phyloP scores from a whole-genome alignment of 37 sponge, comb jelly and placozoan genomes.

The Chondrosia reniformis region DNA sequence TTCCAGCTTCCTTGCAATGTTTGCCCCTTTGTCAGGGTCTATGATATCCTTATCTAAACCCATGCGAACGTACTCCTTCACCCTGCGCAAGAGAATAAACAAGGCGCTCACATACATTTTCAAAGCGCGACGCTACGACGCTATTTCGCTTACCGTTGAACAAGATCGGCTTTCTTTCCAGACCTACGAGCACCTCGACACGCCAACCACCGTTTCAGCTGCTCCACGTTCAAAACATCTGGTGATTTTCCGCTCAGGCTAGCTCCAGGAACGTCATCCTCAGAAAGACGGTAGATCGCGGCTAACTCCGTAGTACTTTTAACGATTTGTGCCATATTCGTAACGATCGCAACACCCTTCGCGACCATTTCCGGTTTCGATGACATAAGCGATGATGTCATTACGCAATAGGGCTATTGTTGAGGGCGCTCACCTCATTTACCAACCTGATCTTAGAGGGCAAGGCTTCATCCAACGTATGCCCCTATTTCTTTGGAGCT shows the following conservation, averaged over 20 bases:
- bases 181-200: conserved; percentile 16
- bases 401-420: no score
- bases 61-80: conserved; percentile 4
- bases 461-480: background rate
- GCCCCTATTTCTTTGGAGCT: conserved; percentile 18
- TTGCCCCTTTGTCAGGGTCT: conserved; percentile 22
- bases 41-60: conserved; percentile 12
- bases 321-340: no score
- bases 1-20: conserved; percentile 19
- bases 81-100: conserved; percentile 2
- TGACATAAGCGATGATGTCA: no score
- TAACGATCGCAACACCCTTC: no score
- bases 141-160: conserved; percentile 9
- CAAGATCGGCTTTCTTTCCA: conserved; percentile 18
- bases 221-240: background rate
- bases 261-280: conserved; percentile 18
- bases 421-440: conserved; percentile 6
- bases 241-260: conserved; percentile 4
- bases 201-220: conserved; percentile 22
- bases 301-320: no score
- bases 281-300: conserved; percentile 13
- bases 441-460: background rate
- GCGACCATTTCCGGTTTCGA: no score
- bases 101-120: background rate
- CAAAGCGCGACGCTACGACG: background rate